A percentile compares a stretch with the other conserved stretches of the same genome.
Conservation (phyloP, 2,888 invertebrate genomes). For the Thumatha senex region DNA sequence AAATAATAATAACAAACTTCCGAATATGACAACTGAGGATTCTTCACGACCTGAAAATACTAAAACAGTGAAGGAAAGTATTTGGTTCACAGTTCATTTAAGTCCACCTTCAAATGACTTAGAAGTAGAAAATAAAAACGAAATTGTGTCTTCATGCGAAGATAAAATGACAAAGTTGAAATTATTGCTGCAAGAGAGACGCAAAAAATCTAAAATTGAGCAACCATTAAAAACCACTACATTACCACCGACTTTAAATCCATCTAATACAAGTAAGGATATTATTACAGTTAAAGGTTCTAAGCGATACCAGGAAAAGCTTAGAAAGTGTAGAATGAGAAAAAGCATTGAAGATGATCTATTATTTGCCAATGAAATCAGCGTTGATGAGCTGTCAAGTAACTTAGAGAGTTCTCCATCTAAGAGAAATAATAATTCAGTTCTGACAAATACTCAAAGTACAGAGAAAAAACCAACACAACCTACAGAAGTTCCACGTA, state of each 20-base stretch:
- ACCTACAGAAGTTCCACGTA: conserved; percentile 11
- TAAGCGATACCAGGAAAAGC: conserved; percentile 42
- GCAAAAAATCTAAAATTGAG: conserved; percentile 28
- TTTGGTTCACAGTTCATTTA: too few species aligned
- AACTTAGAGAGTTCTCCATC: conserved; percentile 49
- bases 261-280: conserved; percentile 39
- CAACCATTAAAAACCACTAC: not conserved
- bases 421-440: not conserved
- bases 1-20: not conserved
- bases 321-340: conserved; percentile 42
- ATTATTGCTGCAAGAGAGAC: conserved; percentile 47
- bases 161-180: conserved; percentile 67
- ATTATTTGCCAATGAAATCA: conserved; percentile 55
- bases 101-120: conserved; percentile 8
- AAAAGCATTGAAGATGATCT: conserved; percentile 56
- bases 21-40: not conserved
- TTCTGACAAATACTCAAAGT: too few species aligned
- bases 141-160: conserved; percentile 62
- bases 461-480: not conserved
- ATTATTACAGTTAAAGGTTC: conserved; percentile 58
- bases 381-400: conserved; percentile 45
- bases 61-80: not conserved
- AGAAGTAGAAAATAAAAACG: conserved; percentile 27
- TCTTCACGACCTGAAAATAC: conserved; percentile 14
- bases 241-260: conserved; percentile 30